phyloP scores from a whole-genome alignment of 2,888 invertebrate species.

The Zelleria hepariella region DNA sequence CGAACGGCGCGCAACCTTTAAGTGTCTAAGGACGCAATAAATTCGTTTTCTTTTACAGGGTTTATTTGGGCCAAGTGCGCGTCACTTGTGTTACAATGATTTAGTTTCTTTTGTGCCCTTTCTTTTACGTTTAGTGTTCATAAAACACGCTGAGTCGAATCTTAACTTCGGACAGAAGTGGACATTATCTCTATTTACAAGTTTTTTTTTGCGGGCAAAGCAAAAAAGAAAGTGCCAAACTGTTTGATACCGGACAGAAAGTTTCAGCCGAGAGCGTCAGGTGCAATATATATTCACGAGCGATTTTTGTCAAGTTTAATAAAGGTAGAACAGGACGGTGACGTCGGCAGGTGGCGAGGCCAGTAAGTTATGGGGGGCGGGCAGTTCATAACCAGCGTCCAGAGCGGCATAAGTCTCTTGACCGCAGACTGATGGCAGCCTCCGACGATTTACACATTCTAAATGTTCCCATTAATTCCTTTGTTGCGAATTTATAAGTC shows the following conservation, averaged over 20 bases:
- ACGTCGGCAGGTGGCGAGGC: conserved; percentile 38
- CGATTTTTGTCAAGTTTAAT: conserved; percentile 5
- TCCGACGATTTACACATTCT: conserved; percentile 5
- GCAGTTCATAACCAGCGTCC: conserved; percentile 57
- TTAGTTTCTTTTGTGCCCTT: too few relatives aligned
- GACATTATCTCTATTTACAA: too few relatives aligned
- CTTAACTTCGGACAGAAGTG: too few relatives aligned
- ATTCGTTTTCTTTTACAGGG: background rate
- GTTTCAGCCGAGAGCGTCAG: background rate
- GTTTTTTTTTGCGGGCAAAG: too few relatives aligned
- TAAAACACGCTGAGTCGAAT: too few relatives aligned
- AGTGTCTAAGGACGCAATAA: background rate
- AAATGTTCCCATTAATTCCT: background rate
- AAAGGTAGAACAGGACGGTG: conserved; percentile 4
- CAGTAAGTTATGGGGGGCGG: conserved; percentile 45
- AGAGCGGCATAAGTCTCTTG: conserved; percentile 55
- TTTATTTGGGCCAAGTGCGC: background rate
- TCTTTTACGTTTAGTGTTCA: too few relatives aligned
- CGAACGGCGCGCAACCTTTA: background rate
- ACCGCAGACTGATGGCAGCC: conserved; percentile 32
- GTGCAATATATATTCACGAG: background rate
- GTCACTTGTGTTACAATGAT: background rate
- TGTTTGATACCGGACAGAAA: background rate
- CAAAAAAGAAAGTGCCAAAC: too few relatives aligned
- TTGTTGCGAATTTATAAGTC: too few relatives aligned